A percentile compares a stretch with the other conserved stretches of the same genome.
Evolutionary conservation across 2,797 vertebrate species (phyloP).

Genomic region (Anniella stebbinsi): DNA sequence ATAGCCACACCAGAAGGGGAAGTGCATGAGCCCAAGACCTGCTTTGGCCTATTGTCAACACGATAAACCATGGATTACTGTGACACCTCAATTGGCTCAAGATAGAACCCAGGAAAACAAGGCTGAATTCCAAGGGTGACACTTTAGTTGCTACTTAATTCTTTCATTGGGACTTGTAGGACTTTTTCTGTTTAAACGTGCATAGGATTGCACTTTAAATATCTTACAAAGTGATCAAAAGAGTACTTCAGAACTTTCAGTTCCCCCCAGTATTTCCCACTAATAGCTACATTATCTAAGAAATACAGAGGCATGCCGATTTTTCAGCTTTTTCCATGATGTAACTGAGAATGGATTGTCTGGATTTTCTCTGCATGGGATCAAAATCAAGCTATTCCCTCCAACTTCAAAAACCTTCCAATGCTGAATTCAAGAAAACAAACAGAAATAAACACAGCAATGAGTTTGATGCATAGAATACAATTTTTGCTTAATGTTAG

Average conservation of each 20-base stretch:
- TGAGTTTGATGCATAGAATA: not conserved
- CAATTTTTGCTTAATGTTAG: conserved; percentile 2
- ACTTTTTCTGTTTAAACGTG: not conserved
- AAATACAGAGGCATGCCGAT: conserved; percentile 35
- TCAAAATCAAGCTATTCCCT: conserved; percentile 35
- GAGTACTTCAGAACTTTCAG: conserved; percentile 1
- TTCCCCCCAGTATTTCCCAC: not conserved
- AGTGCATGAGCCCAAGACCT: not conserved
- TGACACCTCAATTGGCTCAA: not conserved
- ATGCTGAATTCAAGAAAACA: not conserved
- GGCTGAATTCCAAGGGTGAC: not conserved
- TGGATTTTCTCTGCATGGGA: not conserved
- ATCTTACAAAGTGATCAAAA: not conserved
- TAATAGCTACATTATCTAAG: not conserved
- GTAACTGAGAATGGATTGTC: conserved; percentile 11
- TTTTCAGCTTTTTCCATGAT: conserved; percentile 39
- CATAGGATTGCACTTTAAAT: not conserved
- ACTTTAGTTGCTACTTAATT: not conserved
- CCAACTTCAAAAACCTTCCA: conserved; percentile 26
- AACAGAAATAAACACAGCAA: not conserved
- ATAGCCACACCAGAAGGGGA: not conserved
- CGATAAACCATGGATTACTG: not conserved
- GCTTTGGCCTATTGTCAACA: not conserved
- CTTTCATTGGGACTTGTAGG: conserved; percentile 34
- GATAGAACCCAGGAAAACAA: not conserved